These are phyloP conservation scores for Cyanoliseus patagonus DNA, from an alignment of 2,113 vertebrate genomes.

Conservation along the genomic window DNA sequence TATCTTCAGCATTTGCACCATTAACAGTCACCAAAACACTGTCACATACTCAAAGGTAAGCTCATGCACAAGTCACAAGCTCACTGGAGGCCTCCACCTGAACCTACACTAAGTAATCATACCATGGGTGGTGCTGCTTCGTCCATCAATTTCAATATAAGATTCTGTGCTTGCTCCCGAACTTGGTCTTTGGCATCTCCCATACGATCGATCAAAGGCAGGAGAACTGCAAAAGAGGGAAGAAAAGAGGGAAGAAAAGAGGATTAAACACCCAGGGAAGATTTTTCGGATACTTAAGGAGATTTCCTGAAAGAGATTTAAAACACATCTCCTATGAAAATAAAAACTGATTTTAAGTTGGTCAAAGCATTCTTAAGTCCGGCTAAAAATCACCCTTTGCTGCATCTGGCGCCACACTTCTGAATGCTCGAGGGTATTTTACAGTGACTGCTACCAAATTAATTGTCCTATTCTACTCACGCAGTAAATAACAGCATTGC, in stretches of 20 bases:
- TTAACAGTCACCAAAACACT: background rate
- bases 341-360: background rate
- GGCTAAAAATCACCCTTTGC: background rate
- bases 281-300: background rate
- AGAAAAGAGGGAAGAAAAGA: background rate
- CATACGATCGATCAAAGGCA: slow-evolving; percentile 90
- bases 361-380: background rate
- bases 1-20: background rate
- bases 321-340: background rate
- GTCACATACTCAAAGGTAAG: background rate
- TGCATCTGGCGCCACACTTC: background rate
- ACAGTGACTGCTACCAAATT: background rate
- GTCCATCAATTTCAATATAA: slow-evolving; percentile 90
- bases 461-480: background rate
- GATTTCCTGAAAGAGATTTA: background rate
- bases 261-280: background rate
- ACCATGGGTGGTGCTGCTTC: slow-evolving; percentile 88
- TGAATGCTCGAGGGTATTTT: background rate
- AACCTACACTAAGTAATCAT: slow-evolving; percentile 43
- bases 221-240: slow-evolving; percentile 76
- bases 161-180: slow-evolving; percentile 90
- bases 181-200: slow-evolving; percentile 96
- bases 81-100: background rate
- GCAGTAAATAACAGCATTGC: background rate
- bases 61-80: background rate